These are phyloP conservation scores for Passerina amoena DNA, from an alignment of 2,113 vertebrate species.

Conservation along the genomic window DNA sequence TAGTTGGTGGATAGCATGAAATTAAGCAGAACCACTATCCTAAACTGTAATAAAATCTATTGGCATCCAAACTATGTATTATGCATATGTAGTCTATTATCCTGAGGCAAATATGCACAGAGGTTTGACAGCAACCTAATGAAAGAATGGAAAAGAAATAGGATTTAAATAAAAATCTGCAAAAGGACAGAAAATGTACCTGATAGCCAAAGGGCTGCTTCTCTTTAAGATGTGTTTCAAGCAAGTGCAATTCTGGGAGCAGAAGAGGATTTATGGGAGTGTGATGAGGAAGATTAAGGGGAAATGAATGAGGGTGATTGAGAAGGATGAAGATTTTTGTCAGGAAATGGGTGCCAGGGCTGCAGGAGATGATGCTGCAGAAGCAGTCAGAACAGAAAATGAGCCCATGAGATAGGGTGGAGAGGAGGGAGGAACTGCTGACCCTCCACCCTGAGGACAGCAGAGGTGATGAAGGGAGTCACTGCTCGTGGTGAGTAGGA, in stretches of 20 bases:
- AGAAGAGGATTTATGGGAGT: neutral
- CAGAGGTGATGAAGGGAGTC: neutral
- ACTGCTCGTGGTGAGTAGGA: neutral
- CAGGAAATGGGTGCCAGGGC: neutral
- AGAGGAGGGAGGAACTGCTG: neutral
- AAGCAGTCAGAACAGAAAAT: neutral
- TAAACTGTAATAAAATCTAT: conserved; percentile 62
- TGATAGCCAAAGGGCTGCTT: neutral
- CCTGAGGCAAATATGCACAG: conserved; percentile 26
- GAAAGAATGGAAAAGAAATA: conserved; percentile 48
- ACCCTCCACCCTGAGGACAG: neutral
- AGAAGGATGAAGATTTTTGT: neutral
- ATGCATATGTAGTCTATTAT: conserved; percentile 35
- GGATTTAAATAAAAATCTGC: conserved; percentile 50
- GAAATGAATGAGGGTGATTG: neutral
- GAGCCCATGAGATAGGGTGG: neutral
- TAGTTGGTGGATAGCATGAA: conserved; percentile 26
- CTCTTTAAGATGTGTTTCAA: neutral
- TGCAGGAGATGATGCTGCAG: neutral
- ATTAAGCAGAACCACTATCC: conserved; percentile 24
- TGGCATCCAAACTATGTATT: conserved; percentile 45
- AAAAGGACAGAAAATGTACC: conserved; percentile 13
- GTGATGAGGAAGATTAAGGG: neutral
- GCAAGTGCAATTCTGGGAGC: neutral
- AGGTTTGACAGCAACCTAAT: conserved; percentile 29